These are phyloP conservation scores for Phrynocephalus forsythii DNA, from an alignment of 2,797 vertebrate genomes.

Conservation along the genomic window DNA sequence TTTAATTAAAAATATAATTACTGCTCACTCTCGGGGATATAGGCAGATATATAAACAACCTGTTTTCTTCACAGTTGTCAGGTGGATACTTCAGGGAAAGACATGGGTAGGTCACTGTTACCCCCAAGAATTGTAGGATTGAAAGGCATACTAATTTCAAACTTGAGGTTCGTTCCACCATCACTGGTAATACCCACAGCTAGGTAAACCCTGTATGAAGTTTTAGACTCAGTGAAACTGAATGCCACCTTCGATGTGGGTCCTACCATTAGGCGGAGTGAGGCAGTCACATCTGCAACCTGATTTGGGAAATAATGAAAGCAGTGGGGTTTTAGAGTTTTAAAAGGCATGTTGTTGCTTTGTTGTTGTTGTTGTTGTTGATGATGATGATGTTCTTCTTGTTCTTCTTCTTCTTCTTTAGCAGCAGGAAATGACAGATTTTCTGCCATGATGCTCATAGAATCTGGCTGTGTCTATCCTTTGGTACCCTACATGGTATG, in stretches of 20 bases:
- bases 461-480: background rate
- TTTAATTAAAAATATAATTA: background rate
- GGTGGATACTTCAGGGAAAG: too few species aligned
- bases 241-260: background rate
- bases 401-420: background rate
- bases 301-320: background rate
- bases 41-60: too few species aligned
- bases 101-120: too few species aligned
- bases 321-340: background rate
- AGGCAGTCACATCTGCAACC: background rate
- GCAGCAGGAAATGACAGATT: background rate
- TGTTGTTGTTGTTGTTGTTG: background rate
- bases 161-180: too few species aligned
- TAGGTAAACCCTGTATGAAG: too few species aligned
- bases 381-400: too few species aligned
- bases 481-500: background rate
- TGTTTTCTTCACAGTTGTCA: too few species aligned
- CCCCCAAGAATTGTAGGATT: too few species aligned
- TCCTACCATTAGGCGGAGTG: background rate
- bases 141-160: too few species aligned
- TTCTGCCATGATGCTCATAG: background rate
- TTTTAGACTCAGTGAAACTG: background rate
- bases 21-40: too few species aligned
- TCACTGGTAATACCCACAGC: too few species aligned
- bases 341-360: background rate